phyloP scores from a whole-genome alignment of 1,140 invertebrate genomes.

The Oryctes rhinoceros region DNA sequence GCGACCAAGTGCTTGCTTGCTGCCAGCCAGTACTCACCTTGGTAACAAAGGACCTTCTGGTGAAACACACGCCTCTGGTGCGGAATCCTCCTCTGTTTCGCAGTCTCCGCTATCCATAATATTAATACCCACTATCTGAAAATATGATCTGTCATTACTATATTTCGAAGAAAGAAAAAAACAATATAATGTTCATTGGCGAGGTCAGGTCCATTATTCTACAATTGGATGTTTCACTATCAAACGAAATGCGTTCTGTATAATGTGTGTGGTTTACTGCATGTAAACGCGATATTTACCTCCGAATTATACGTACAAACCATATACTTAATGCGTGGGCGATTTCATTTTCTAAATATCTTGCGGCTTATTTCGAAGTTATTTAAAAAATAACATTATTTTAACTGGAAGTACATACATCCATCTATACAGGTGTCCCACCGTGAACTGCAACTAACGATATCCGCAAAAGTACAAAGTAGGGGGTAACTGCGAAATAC shows the following conservation, averaged over 20 bases:
- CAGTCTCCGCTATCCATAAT: slow-evolving; percentile 55
- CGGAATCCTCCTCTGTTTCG: slow-evolving; percentile 57
- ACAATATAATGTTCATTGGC: slow-evolving; percentile 26
- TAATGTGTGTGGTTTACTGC: background rate
- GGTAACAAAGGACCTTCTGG: slow-evolving; percentile 53
- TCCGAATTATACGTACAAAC: background rate
- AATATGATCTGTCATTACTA: slow-evolving; percentile 10
- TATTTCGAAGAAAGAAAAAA: slow-evolving; percentile 28
- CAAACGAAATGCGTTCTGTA: background rate
- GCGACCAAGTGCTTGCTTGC: slow-evolving; percentile 36
- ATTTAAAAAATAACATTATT: too few relatives aligned
- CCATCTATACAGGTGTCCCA: too few relatives aligned
- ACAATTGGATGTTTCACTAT: slow-evolving; percentile 26
- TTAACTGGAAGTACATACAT: too few relatives aligned
- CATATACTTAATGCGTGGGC: too few relatives aligned
- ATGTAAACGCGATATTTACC: background rate
- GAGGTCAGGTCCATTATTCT: slow-evolving; percentile 37
- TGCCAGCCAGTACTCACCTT: slow-evolving; percentile 52
- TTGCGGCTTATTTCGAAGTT: too few relatives aligned
- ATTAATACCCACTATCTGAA: slow-evolving; percentile 40
- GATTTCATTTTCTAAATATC: too few relatives aligned
- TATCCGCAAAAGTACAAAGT: too few relatives aligned
- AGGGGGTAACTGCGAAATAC: too few relatives aligned
- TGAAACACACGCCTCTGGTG: slow-evolving; percentile 57
- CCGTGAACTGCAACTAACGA: too few relatives aligned